Base-by-base conservation (phyloP, 2,113 vertebrate genomes). In the Plestiodon gilberti region DNA sequence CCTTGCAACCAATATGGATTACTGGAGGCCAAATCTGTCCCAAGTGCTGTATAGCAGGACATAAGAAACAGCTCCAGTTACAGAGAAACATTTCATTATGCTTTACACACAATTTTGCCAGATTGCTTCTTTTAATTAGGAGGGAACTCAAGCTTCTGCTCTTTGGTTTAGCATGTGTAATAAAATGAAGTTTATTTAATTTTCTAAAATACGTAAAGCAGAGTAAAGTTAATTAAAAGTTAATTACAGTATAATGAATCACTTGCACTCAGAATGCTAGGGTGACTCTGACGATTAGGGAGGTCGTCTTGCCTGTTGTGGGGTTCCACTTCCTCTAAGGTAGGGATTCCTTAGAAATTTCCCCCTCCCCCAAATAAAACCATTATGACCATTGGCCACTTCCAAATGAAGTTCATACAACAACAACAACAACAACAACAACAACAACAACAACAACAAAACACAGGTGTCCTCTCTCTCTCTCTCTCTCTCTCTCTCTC, bases 151-250 rank as follows among this genome's bases (percentile, higher is more conserved):
- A 89, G 89, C 90, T 93, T 93, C 93, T 95, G 92, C 71, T 95
- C 92, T 92, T 93, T 95, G 95, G 93, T 93, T 95, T 95, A 94
- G 89, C 0, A 3, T 87, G 86, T 93, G 89, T 81, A 90, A 95
- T 94, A 95, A 96, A 96, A 95, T 89, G 84, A 94, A 95, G 94
- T 96, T 97, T 97, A 96, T 96, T 97, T 96, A 95, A 96, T 95
- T 96, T 97, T 94, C 92, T 96, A 96, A 96, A 97, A 94, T 94
- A 96, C 94, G 94, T 91, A 95, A 96, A 97, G 84, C 86, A 91
- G 91, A 89, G 82, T 95, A 93, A 94, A 95, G 86, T 95, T 94
- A 96, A 96, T 97, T 96, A 96, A 96, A 97, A 96, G 88, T 94
- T 96, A 96, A 96, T 96, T 96, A 92, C 81, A 91, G 52, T 91